Conservation (phyloP, 2,888 invertebrate species). For the Hesperia comma region DNA sequence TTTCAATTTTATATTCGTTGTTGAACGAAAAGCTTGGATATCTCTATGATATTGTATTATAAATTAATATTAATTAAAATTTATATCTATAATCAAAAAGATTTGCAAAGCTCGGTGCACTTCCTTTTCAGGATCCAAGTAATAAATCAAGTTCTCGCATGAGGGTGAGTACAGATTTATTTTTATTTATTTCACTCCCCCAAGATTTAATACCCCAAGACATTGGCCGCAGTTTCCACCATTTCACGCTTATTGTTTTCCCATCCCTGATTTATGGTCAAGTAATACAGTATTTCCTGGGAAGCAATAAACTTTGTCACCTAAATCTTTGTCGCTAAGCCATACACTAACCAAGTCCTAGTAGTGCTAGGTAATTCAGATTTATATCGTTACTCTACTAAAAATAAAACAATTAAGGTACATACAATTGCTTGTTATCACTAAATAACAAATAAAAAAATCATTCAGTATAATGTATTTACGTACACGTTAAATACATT, state of each 20-base stretch:
- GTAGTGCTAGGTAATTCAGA: constrained; percentile 15
- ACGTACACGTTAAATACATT: too few relatives aligned
- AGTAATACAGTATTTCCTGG: constrained; percentile 81
- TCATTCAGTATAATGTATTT: too few relatives aligned
- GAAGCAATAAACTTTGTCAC: constrained; percentile 82
- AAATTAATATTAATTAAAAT: constrained; percentile 4
- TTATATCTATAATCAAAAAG: constrained; percentile 5
- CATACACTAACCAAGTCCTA: constrained; percentile 53
- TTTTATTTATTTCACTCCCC: constrained; percentile 83
- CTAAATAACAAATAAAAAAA: too few relatives aligned
- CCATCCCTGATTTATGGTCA: constrained; percentile 82
- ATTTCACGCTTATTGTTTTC: constrained; percentile 85
- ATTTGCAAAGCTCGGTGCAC: constrained; percentile 27
- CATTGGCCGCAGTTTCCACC: constrained; percentile 81
- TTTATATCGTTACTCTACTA: constrained; percentile 9
- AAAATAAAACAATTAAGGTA: too few relatives aligned
- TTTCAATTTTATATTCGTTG: too few relatives aligned
- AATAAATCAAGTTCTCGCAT: constrained; percentile 79
- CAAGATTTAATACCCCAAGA: constrained; percentile 80
- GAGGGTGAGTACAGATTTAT: constrained; percentile 76
- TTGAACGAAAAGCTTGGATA: too few relatives aligned
- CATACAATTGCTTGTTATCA: too few relatives aligned
- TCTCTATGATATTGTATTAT: too few relatives aligned
- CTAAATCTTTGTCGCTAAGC: constrained; percentile 81
- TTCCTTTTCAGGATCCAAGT: constrained; percentile 49